phyloP scores from a whole-genome alignment of 53 echinoderm and acorn worm species.

The Holothuria scabra region DNA sequence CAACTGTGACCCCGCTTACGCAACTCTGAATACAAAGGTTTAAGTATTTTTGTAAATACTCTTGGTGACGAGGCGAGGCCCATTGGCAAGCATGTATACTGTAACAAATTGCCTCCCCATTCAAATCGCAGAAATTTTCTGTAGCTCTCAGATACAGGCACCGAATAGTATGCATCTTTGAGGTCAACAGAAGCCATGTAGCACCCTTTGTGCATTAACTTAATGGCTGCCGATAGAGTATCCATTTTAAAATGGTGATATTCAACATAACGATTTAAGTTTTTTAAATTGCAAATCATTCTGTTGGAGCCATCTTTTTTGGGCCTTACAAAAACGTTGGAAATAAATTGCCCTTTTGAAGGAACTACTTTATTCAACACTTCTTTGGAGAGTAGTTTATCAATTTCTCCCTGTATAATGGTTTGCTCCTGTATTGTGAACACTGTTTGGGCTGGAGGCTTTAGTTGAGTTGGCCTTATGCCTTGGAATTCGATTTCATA shows the following conservation, averaged over 20 bases:
- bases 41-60: slow-evolving; percentile 57
- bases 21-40: slow-evolving; percentile 49
- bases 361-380: too few species aligned
- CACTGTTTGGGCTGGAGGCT: too few species aligned
- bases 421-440: too few species aligned
- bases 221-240: slow-evolving; percentile 43
- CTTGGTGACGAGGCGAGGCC: slow-evolving; percentile 55
- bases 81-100: slow-evolving; percentile 30
- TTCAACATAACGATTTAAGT: too few species aligned
- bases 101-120: slow-evolving; percentile 20
- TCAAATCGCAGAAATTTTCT: slow-evolving; percentile 43
- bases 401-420: slow-evolving; percentile 14
- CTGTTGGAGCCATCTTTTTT: too few species aligned
- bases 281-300: too few species aligned
- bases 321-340: too few species aligned
- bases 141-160: slow-evolving; percentile 31
- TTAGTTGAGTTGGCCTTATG: too few species aligned
- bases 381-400: too few species aligned
- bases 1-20: slow-evolving; percentile 24
- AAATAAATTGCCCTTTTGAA: too few species aligned
- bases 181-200: slow-evolving; percentile 60
- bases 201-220: slow-evolving; percentile 50
- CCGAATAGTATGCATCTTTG: slow-evolving; percentile 67
- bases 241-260: slow-evolving; percentile 54
- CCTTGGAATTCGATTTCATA: too few species aligned